phyloP scores from a whole-genome alignment of 2,113 vertebrate genomes.

The Antechinus flavipes region DNA sequence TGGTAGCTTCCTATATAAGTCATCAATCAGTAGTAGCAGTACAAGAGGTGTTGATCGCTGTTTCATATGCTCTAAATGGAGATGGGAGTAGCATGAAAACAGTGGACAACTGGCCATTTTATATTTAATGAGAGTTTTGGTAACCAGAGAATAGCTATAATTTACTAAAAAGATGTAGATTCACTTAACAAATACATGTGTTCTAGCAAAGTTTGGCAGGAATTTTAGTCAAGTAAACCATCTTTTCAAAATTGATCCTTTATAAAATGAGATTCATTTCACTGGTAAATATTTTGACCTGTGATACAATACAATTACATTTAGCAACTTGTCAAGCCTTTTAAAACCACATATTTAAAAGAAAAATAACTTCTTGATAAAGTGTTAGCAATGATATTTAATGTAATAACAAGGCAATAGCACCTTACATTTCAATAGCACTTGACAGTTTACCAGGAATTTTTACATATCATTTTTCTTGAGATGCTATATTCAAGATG shows the following conservation, averaged over 20 bases:
- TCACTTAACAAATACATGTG: neutral
- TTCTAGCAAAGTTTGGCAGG: neutral
- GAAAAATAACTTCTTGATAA: neutral
- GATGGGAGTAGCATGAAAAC: neutral
- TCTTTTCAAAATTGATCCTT: neutral
- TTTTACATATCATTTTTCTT: neutral
- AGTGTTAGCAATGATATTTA: neutral
- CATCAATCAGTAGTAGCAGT: neutral
- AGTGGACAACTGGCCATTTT: neutral
- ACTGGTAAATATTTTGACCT: conserved; percentile 1
- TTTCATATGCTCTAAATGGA: neutral
- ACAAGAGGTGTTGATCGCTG: neutral
- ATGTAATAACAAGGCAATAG: neutral
- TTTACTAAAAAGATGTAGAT: neutral
- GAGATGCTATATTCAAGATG: neutral
- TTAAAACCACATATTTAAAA: neutral
- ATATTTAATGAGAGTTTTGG: neutral
- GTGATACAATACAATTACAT: neutral
- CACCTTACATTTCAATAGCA: neutral
- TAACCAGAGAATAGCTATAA: neutral
- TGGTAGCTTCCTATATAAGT: neutral
- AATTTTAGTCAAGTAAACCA: neutral
- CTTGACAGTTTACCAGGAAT: neutral
- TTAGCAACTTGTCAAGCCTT: neutral
- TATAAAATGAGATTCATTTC: neutral